Conservation (phyloP, 2,888 invertebrate genomes). For the Campoletis raptor region DNA sequence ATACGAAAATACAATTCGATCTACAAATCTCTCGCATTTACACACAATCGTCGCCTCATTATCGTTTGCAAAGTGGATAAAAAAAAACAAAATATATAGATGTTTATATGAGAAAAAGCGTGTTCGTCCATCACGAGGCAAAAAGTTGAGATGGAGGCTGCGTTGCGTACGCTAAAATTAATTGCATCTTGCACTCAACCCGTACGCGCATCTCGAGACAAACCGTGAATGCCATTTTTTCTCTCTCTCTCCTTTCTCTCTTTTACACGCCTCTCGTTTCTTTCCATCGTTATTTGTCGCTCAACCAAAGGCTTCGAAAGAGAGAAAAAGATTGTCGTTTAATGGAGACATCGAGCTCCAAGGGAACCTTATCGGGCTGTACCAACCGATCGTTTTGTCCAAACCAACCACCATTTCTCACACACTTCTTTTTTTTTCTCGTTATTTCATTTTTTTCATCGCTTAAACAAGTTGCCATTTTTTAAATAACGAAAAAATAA, state of each 20-base stretch:
- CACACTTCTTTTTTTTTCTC: conserved; percentile 30
- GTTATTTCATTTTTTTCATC: conserved; percentile 38
- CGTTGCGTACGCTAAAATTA: conserved; percentile 58
- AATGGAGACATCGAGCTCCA: conserved; percentile 60
- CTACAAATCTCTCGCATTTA: background rate
- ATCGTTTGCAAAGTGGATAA: background rate
- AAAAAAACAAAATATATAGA: background rate
- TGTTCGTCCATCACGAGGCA: background rate
- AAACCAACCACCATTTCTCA: conserved; percentile 18
- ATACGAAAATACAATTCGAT: background rate
- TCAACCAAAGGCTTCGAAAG: conserved; percentile 11
- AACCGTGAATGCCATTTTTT: conserved; percentile 44
- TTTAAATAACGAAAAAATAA: background rate
- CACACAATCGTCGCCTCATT: conserved; percentile 35
- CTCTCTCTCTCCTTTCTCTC: conserved; percentile 43
- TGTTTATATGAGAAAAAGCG: background rate
- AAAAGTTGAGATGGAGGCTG: conserved; percentile 41
- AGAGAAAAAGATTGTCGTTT: conserved; percentile 36
- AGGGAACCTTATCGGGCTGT: conserved; percentile 56
- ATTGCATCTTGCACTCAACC: conserved; percentile 53
- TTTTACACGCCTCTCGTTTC: conserved; percentile 18
- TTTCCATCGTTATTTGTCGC: conserved; percentile 36
- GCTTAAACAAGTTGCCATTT: conserved; percentile 5
- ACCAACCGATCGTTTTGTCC: conserved; percentile 31
- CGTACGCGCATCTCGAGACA: conserved; percentile 30